A percentile compares a stretch with the other conserved stretches of the same genome.
phyloP scores from a whole-genome alignment of 2,888 invertebrate genomes.

The Drosophila meridiana region DNA sequence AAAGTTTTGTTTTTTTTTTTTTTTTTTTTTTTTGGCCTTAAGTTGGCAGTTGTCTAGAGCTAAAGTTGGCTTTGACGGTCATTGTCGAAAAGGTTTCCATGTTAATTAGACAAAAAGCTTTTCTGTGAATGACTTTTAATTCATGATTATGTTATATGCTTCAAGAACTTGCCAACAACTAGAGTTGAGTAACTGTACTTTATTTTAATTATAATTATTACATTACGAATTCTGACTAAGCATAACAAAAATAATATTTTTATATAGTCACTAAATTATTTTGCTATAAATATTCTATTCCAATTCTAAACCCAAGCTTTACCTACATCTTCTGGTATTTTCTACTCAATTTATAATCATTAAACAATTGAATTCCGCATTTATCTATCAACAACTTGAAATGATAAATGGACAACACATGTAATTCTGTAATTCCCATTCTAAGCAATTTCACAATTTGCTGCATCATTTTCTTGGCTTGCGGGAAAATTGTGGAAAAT shows the following conservation, averaged over 20 bases:
- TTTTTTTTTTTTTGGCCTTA: conserved; percentile 17
- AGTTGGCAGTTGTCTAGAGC: conserved; percentile 13
- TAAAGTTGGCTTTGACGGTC: conserved; percentile 18
- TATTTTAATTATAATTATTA: conserved; percentile 3
- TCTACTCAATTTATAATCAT: conserved; percentile 9
- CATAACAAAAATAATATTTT: background rate
- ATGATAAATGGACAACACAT: conserved; percentile 33
- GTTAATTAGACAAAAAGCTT: conserved; percentile 48
- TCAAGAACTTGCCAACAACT: background rate
- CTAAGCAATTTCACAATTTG: conserved; percentile 34
- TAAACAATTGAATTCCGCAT: conserved; percentile 14
- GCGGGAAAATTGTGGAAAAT: conserved; percentile 46
- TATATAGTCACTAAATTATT: background rate
- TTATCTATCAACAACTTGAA: conserved; percentile 15
- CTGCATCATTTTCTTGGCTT: conserved; percentile 32
- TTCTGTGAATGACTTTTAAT: conserved; percentile 7
- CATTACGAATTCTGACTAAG: background rate
- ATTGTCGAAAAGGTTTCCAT: conserved; percentile 37
- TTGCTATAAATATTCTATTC: background rate
- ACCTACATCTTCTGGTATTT: background rate
- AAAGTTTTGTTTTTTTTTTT: conserved; percentile 24
- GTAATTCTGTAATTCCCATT: conserved; percentile 23
- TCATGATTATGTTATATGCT: conserved; percentile 16
- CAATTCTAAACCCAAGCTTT: background rate
- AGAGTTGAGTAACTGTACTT: background rate